Conservation (phyloP, 2,888 invertebrate genomes). For the Hydrotaea diabolus region DNA sequence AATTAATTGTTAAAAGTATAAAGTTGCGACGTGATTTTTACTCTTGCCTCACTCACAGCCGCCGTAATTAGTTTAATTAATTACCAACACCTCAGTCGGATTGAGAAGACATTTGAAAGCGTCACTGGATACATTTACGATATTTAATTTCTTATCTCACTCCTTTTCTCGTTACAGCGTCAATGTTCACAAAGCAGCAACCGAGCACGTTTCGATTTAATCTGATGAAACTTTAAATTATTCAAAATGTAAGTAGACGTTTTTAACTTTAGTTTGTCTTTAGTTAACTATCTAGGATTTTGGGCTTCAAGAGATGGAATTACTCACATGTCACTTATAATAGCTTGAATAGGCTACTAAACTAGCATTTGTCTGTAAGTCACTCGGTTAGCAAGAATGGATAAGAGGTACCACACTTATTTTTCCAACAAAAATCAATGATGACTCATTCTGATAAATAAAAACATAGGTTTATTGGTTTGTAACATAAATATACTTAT, state of each 20-base stretch:
- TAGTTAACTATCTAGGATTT: too few species aligned
- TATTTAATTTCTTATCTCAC: conserved; percentile 23
- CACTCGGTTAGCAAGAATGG: too few species aligned
- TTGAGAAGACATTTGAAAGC: conserved; percentile 46
- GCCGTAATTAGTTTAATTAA: conserved; percentile 69
- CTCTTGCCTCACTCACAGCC: neutral
- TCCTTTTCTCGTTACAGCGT: conserved; percentile 58
- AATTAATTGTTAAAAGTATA: conserved; percentile 62
- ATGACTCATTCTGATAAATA: too few species aligned
- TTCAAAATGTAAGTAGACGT: conserved; percentile 48
- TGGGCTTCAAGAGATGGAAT: too few species aligned
- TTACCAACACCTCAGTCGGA: conserved; percentile 62
- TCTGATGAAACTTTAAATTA: conserved; percentile 18
- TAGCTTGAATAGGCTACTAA: too few species aligned
- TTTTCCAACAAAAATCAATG: too few species aligned
- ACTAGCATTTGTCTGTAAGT: too few species aligned
- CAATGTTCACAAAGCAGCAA: conserved; percentile 48
- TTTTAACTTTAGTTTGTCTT: too few species aligned
- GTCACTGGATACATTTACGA: conserved; percentile 10
- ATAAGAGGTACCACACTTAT: too few species aligned
- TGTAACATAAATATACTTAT: too few species aligned
- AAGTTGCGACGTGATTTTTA: conserved; percentile 61
- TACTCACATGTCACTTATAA: too few species aligned
- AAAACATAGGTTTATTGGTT: too few species aligned
- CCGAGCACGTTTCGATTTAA: conserved; percentile 12